Conservation (phyloP, 2,888 invertebrate species). For the Lycia hirtaria region DNA sequence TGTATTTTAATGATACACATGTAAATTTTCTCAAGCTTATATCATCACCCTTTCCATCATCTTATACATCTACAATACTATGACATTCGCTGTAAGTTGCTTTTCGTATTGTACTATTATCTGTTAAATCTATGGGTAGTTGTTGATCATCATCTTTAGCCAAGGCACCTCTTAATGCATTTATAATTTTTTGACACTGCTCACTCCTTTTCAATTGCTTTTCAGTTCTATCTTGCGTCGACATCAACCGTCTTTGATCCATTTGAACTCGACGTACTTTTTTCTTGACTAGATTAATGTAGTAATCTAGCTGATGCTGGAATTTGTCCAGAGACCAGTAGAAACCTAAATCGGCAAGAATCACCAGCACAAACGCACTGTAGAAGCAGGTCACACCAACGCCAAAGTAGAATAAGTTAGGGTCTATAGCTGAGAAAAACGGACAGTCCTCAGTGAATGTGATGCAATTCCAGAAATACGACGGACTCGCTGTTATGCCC, state of each 20-base stretch:
- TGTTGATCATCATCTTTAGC: conserved; percentile 36
- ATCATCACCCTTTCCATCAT: not conserved
- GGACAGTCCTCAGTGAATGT: conserved; percentile 66
- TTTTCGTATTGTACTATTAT: conserved; percentile 24
- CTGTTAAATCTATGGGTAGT: conserved; percentile 34
- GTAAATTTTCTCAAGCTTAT: not conserved
- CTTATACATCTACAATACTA: conserved; percentile 39
- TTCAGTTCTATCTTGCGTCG: conserved; percentile 62
- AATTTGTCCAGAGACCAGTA: conserved; percentile 67
- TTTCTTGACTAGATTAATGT: conserved; percentile 59
- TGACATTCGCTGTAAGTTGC: conserved; percentile 48
- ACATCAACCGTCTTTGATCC: conserved; percentile 61
- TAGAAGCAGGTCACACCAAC: conserved; percentile 60
- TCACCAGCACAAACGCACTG: conserved; percentile 55
- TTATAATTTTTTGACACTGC: conserved; percentile 57
- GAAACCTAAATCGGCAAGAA: conserved; percentile 66
- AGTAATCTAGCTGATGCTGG: conserved; percentile 61
- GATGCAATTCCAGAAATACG: conserved; percentile 73
- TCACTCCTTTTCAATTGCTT: conserved; percentile 61
- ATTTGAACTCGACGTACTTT: conserved; percentile 63
- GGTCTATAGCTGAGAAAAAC: conserved; percentile 58
- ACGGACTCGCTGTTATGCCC: conserved; percentile 29
- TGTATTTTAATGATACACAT: not conserved
- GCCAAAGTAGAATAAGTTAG: conserved; percentile 66
- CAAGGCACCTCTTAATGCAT: conserved; percentile 53